A percentile compares a stretch with the other conserved stretches of the same genome.
phyloP scores from a whole-genome alignment of 2,113 vertebrate species.

The Leptocoma aspasia region DNA sequence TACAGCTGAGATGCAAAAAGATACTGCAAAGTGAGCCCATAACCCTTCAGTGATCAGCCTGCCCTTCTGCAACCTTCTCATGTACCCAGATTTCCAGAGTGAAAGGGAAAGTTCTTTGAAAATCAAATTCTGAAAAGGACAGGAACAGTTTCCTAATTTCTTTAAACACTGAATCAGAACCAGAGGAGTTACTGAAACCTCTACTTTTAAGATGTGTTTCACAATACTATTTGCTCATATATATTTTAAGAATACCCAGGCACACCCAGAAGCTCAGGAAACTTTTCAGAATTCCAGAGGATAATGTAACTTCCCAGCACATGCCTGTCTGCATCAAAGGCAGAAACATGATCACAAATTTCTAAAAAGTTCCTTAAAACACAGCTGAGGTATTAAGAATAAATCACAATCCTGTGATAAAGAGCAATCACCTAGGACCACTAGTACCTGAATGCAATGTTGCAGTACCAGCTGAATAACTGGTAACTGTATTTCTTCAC shows the following conservation, averaged over 20 bases:
- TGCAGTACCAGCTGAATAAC: neutral
- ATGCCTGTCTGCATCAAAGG: neutral
- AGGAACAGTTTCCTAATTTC: neutral
- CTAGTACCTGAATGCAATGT: rapidly evolving
- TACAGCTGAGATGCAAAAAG: neutral
- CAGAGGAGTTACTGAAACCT: neutral
- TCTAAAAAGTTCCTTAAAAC: neutral
- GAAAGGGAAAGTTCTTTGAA: neutral
- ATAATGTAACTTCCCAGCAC: neutral
- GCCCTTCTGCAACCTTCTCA: neutral
- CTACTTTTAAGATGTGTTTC: neutral
- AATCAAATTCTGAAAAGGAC: neutral
- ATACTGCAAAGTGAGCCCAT: neutral
- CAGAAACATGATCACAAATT: neutral
- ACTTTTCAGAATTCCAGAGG: neutral
- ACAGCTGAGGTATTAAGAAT: neutral
- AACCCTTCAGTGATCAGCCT: neutral
- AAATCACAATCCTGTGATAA: neutral
- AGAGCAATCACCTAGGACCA: neutral
- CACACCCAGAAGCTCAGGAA: neutral
- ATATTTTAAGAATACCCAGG: neutral
- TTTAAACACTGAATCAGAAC: neutral
- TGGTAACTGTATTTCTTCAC: neutral
- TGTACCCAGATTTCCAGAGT: neutral
- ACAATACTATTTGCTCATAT: neutral